These are phyloP conservation scores for Syngnathoides biaculeatus DNA, from an alignment of 2,113 vertebrate genomes.

Conservation along the genomic window DNA sequence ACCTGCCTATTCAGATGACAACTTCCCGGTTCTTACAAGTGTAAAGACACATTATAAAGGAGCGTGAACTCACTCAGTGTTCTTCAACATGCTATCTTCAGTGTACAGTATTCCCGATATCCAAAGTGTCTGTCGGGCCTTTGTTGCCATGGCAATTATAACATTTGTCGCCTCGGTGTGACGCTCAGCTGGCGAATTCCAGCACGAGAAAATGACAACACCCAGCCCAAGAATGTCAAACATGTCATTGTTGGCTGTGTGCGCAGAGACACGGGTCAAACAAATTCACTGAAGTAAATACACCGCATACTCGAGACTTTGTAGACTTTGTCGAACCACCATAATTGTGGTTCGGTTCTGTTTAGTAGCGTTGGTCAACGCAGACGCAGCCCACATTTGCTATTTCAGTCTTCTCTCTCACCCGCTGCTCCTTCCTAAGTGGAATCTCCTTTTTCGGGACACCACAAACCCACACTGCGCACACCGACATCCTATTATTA, in stretches of 20 bases:
- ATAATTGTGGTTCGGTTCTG: neutral
- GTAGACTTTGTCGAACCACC: neutral
- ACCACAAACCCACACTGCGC: neutral
- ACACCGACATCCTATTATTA: neutral
- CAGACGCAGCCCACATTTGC: neutral
- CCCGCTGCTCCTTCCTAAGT: neutral
- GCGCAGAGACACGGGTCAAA: neutral
- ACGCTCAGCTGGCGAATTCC: neutral
- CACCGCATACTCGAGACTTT: neutral
- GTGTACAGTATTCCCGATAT: no score
- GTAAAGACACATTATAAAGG: no score
- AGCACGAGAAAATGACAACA: neutral
- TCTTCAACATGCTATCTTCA: no score
- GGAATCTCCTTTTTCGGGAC: slow-evolving; percentile 1
- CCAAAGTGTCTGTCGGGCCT: neutral
- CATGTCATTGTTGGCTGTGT: neutral
- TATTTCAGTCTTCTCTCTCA: neutral
- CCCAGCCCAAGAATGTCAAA: neutral
- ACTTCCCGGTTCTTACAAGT: no score
- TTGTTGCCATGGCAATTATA: neutral
- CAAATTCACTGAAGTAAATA: no score
- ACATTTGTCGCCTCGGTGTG: neutral
- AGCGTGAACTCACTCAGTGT: no score
- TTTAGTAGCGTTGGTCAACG: neutral
- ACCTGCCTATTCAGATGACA: no score